phyloP scores from a whole-genome alignment of 2,113 vertebrate genomes.

The Elaphurus davidianus region DNA sequence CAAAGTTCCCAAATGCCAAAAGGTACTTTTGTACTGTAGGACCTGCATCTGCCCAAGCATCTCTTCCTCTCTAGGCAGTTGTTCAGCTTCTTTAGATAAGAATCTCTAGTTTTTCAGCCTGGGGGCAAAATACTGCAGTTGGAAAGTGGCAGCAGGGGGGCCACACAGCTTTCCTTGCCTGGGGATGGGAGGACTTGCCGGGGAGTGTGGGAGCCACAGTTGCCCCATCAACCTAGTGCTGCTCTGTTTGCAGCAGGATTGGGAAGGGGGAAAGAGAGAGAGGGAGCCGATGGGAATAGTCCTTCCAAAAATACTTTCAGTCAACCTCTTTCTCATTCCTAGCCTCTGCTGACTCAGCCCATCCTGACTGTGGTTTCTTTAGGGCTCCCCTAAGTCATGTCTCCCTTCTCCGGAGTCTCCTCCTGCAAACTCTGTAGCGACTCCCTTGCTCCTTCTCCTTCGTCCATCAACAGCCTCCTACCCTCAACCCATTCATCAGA shows the following conservation, averaged over 20 bases:
- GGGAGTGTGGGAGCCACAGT: neutral
- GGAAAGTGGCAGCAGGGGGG: neutral
- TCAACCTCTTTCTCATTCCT: neutral
- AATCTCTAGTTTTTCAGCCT: neutral
- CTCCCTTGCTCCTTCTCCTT: neutral
- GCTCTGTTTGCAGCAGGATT: neutral
- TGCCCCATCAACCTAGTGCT: neutral
- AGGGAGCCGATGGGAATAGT: neutral
- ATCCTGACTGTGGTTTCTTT: neutral
- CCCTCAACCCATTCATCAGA: neutral
- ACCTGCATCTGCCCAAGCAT: neutral
- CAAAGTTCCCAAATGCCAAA: neutral
- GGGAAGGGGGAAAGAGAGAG: neutral
- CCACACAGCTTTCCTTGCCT: neutral
- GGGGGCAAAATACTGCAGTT: neutral
- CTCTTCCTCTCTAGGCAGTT: neutral
- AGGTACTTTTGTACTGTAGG: neutral
- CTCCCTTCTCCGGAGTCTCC: neutral
- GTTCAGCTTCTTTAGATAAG: neutral
- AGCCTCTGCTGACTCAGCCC: neutral
- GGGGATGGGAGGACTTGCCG: neutral
- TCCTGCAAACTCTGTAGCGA: neutral
- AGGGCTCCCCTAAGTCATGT: neutral
- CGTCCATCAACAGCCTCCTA: neutral
- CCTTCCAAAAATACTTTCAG: neutral